A percentile compares a stretch with the other conserved stretches of the same genome.
Evolutionary conservation across 1,140 invertebrate species (phyloP).

Genomic region (Theocolax elegans): DNA sequence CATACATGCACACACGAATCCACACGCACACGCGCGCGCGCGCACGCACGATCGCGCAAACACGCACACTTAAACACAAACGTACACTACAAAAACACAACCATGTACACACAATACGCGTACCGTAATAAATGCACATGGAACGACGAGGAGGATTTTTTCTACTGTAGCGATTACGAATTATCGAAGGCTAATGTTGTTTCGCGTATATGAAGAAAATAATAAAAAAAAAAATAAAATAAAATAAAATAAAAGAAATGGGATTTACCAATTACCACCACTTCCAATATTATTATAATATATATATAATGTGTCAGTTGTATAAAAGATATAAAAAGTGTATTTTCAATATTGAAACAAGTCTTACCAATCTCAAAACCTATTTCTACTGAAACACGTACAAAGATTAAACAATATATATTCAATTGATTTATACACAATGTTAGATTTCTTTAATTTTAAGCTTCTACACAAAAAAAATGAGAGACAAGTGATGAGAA

Average conservation of each 20-base stretch:
- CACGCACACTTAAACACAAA: too few species aligned
- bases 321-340: slow-evolving; percentile 31
- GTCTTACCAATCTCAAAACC: slow-evolving; percentile 28
- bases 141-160: slow-evolving; percentile 10
- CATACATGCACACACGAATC: too few species aligned
- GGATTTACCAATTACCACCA: slow-evolving; percentile 33
- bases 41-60: too few species aligned
- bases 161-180: slow-evolving; percentile 28
- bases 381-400: slow-evolving; percentile 39
- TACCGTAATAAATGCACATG: too few species aligned
- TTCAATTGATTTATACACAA: slow-evolving; percentile 38
- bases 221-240: too few species aligned
- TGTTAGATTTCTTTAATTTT: slow-evolving; percentile 37
- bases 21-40: too few species aligned
- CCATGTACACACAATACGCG: too few species aligned
- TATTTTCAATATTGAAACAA: slow-evolving; percentile 37
- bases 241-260: not conserved
- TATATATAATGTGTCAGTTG: slow-evolving; percentile 25
- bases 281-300: slow-evolving; percentile 30
- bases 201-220: slow-evolving; percentile 1
- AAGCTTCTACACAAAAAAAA: slow-evolving; percentile 32
- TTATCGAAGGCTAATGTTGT: slow-evolving; percentile 27
- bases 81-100: too few species aligned
- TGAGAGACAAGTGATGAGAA: not conserved
- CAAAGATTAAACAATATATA: slow-evolving; percentile 37